Evolutionary conservation across 2,888 invertebrate genomes (phyloP), one percentile per base, ranked within the genome.

Genomic region (Chironomus tentans): DNA sequence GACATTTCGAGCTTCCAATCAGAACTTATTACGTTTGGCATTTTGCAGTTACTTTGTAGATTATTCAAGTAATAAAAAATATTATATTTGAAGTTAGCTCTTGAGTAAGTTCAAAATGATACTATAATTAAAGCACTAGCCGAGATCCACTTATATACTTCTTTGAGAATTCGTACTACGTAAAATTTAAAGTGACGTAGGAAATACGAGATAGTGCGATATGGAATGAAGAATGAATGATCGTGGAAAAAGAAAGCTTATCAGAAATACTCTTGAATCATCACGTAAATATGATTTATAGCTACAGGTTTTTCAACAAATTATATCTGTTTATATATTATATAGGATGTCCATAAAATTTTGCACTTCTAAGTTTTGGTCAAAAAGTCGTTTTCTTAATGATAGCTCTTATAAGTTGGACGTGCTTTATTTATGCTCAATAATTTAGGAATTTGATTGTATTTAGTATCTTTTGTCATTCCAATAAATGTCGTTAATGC

Each of bases 1-100:
- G 97, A 95, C 68, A 92, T 88, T 80, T 88, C 87, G 77, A 96
- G 7, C 6, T 56, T 56, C 56, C 56, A 56, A 15, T 56, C 56
- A 7, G 56, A 18, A 56, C 56, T 56, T 89, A 82, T 91, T 88
- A 96, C 96, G 97, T 77, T 79, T 78, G 46, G 78, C 77, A 56
- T 56, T 56, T 56, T 56, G n/a, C 1, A 18, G n/a, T 18, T 56
- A 2, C 5, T 5, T 50, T 50, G 4, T n/a, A 50, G 4, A 15
- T 3, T 15, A 18, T 15, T 56, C n/a, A 56, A 56, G 15, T 38
- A 10, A 4, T 10, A 28, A 38, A 10, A 38, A 38, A 4, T 38
- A 38, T 38, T 38, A 1, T 10, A 38, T 38, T 38, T 28, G 5
- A 38, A 38, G 38, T 10, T 10, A 38, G 38, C 38, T 38, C 38